Evolutionary conservation across 2,888 invertebrate genomes (phyloP).

Genomic region (Meloe dianella): DNA sequence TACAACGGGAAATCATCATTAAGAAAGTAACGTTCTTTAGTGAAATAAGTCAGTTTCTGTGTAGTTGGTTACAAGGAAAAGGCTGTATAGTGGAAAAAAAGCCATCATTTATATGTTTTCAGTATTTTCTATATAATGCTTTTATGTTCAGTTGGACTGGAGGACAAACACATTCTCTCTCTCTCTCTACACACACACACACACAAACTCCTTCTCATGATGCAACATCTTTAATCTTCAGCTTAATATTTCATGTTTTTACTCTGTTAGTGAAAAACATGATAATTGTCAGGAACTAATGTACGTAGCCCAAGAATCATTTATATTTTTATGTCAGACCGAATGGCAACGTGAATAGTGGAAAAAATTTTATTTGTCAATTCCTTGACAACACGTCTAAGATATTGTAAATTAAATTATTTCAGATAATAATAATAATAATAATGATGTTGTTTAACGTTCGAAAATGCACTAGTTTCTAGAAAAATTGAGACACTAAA

Average conservation of each 20-base stretch:
- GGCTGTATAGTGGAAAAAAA: slow-evolving; percentile 48
- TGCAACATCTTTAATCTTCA: slow-evolving; percentile 56
- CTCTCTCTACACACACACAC: no score
- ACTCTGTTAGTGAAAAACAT: slow-evolving; percentile 52
- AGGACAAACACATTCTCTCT: slow-evolving; percentile 53
- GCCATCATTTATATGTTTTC: slow-evolving; percentile 51
- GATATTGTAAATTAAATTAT: neutral
- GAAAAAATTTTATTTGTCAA: neutral
- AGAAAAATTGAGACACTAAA: slow-evolving; percentile 5
- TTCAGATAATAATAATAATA: neutral
- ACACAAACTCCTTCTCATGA: no score
- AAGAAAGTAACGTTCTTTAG: slow-evolving; percentile 31
- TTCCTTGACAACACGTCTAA: neutral
- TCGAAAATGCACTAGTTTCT: neutral
- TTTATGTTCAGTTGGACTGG: slow-evolving; percentile 51
- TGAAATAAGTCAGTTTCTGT: slow-evolving; percentile 18
- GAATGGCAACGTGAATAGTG: slow-evolving; percentile 15
- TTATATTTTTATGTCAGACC: slow-evolving; percentile 44
- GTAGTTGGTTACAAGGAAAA: slow-evolving; percentile 46
- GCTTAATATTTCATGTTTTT: slow-evolving; percentile 57
- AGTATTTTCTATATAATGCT: slow-evolving; percentile 51
- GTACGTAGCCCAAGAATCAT: slow-evolving; percentile 45
- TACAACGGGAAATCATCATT: slow-evolving; percentile 32
- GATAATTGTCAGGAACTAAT: slow-evolving; percentile 55
- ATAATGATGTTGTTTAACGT: neutral